Base-by-base conservation (phyloP, 2,113 vertebrate species). In the Scopus umbretta region DNA sequence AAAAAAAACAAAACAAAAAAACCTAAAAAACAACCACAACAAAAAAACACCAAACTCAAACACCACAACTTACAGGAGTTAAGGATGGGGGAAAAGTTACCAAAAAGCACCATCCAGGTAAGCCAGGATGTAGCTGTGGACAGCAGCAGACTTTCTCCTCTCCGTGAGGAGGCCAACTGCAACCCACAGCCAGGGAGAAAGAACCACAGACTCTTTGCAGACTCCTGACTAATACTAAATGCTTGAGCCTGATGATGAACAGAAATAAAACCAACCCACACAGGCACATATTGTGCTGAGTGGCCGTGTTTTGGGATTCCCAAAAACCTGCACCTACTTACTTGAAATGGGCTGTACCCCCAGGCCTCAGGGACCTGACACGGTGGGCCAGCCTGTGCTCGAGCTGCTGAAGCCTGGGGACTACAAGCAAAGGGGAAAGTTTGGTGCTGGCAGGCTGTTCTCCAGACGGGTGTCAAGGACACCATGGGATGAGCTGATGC, bases 141-240 rank as follows among this genome's bases (percentile, higher is more conserved):
- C 1, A 0, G 49, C 0, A 2, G 10, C 25, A 17, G 30, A 42
- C 14, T 19, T 40, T 40, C 21, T 56, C 13, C 36, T 42, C 49
- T 40, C 42, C 10, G 6, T 7, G 13, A 21, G 11, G 32, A 71
- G 30, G 72, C 29, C 63, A 78, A 22, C 49, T 18, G 34, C 38
- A 20, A 53, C 38, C 34, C 55, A 29, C 0, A 0, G 26, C 15
- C 36, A 13, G 22, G 59, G 15, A 45, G 38, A 12, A 45, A 18
- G 36, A 29, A 18, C 12, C 63, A 38, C 49, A 25, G 49, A 9
- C 42, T 43, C 58, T 58, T 13, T n/a, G 40, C 23, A 53, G 45
- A 29, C 49, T 13, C 65, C 56, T 15, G 16, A 38, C 56, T 25
- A 47, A 21, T 4, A 50, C 11, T 13, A 29, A 47, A 38, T 1